Conservation (phyloP, 2,797 vertebrate genomes). For the Sylvia borin region DNA sequence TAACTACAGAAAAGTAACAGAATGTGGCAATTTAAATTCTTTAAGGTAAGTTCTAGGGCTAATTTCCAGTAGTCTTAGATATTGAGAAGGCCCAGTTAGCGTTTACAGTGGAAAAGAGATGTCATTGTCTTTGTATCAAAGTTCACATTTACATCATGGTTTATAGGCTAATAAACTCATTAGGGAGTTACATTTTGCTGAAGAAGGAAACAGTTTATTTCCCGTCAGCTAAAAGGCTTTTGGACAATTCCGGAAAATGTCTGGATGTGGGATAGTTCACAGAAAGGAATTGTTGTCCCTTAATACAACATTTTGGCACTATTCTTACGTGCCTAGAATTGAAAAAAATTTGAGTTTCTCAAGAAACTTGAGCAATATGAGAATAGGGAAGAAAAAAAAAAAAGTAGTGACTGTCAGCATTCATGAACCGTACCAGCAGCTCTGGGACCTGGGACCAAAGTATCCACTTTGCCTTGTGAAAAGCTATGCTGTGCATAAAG, state of each 20-base stretch:
- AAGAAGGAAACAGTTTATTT: slow-evolving; percentile 36
- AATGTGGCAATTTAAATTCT: not conserved
- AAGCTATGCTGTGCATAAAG: not conserved
- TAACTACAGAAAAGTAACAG: not conserved
- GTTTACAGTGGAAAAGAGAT: slow-evolving; percentile 27
- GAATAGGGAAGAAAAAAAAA: not conserved
- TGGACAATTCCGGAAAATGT: slow-evolving; percentile 19
- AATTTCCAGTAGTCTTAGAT: not conserved
- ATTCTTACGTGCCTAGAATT: not conserved
- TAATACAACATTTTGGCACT: not conserved
- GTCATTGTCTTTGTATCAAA: slow-evolving; percentile 52
- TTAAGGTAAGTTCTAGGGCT: not conserved
- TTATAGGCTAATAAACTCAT: slow-evolving; percentile 64
- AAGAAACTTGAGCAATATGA: not conserved
- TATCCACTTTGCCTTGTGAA: not conserved
- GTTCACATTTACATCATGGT: slow-evolving; percentile 51
- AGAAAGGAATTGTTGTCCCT: not conserved
- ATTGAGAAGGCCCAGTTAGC: slow-evolving; percentile 9
- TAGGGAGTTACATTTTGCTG: slow-evolving; percentile 55
- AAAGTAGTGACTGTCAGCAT: not conserved
- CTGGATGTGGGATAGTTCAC: not conserved
- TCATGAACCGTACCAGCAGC: not conserved
- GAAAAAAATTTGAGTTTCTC: not conserved
- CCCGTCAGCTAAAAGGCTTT: slow-evolving; percentile 35
- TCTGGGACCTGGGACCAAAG: not conserved